Conservation (phyloP, 1,140 invertebrate genomes). For the Brachionus angularis region DNA sequence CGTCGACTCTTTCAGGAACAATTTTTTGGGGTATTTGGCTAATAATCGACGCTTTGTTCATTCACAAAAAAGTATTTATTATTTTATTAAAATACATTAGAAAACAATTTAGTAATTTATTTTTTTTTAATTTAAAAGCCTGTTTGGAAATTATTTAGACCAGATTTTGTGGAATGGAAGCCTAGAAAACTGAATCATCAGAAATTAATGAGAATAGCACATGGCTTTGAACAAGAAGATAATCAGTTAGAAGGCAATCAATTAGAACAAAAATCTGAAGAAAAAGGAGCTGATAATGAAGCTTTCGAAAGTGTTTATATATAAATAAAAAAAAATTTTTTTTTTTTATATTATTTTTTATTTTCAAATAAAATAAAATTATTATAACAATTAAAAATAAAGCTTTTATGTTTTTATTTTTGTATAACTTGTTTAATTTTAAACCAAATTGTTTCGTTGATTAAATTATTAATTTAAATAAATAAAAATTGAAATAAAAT, state of each 20-base stretch:
- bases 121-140: not conserved
- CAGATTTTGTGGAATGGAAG: constrained; percentile 38
- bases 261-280: not conserved
- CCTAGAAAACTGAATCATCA: constrained; percentile 5
- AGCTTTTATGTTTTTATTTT: no score
- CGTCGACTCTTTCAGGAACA: constrained; percentile 14
- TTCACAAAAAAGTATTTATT: constrained; percentile 21
- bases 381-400: no score
- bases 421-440: no score
- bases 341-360: no score
- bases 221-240: not conserved
- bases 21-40: constrained; percentile 8
- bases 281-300: not conserved
- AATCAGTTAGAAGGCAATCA: no score
- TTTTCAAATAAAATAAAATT: no score
- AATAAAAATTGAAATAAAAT: not conserved
- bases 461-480: not conserved
- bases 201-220: not conserved
- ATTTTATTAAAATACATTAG: no score
- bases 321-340: no score
- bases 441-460: constrained; percentile 8
- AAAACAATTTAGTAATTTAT: no score
- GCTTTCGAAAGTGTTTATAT: no score
- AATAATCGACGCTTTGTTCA: not conserved
- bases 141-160: not conserved